Evolutionary conservation across 2,113 vertebrate species (phyloP).

Genomic region (Lepidothrix coronata): DNA sequence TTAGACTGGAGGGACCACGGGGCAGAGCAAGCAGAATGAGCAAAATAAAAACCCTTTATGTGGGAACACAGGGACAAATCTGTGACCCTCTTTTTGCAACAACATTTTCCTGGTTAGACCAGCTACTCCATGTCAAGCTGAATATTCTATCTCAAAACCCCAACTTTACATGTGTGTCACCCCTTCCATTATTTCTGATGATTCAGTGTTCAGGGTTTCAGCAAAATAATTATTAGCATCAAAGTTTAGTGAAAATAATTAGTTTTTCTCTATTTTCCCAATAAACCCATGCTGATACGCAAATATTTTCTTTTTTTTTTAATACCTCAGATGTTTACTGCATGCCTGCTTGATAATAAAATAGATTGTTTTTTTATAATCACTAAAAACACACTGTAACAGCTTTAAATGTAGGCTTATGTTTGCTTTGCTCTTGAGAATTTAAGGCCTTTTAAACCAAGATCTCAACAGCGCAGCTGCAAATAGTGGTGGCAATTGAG

Average conservation of each 20-base stretch:
- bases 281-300: not conserved
- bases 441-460: not conserved
- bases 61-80: not conserved
- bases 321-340: not conserved
- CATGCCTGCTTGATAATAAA: not conserved
- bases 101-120: not conserved
- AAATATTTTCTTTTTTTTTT: not conserved
- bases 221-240: not conserved
- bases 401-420: not conserved
- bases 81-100: not conserved
- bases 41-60: not conserved
- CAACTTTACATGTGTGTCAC: accelerated
- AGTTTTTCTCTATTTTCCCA: not conserved
- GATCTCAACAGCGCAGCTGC: not conserved
- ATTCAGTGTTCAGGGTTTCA: not conserved
- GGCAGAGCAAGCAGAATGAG: not conserved
- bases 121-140: not conserved
- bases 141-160: not conserved
- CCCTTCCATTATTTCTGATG: not conserved
- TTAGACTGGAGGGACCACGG: not conserved
- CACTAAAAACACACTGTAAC: not conserved
- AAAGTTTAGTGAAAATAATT: not conserved
- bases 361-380: not conserved
- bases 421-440: not conserved
- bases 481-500: not conserved